Base-by-base conservation (phyloP, 2,797 vertebrate genomes). In the Lutjanus campechanus region DNA sequence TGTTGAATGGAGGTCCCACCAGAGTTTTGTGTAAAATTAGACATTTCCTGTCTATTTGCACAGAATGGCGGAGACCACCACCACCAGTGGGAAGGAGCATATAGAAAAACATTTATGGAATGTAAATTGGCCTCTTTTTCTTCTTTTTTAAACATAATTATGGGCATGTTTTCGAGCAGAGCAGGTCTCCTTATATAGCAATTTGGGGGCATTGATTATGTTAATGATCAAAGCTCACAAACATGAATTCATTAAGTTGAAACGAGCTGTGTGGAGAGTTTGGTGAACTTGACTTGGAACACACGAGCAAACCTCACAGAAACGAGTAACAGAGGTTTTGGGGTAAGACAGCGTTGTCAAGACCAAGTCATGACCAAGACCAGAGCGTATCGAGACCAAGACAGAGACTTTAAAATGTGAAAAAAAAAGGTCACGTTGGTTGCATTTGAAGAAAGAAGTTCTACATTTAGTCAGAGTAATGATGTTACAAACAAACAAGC, bases 1-100 rank as follows among this genome's bases (percentile, higher is more conserved):
- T 29, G 17, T 22, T 43, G 44, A 13, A 9, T 50, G 2, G 12
- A 1, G 68, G 36, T 20, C 49, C 51, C 36, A 41, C 19, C 8
- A 50, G 49, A 47, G 4, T 47, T 40, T 41, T 7, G 4, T 20
- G 47, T 5, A 10, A 20, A 54, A 54, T 44, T 8, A 56, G 41
- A 64, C 36, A 61, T 46, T 17, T 49, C 17, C 17, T 68, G 22
- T 68, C 19, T 69, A 5, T 61, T 68, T 60, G 13, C 17, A 58
- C 19, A 50, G 11, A 58, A 8, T n/a, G 3, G 16, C 5, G 41
- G 41, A 43, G 41, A 10, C 41, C 44, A 46, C 44, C 44, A 46
- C 44, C 44, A 13, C 13, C 44, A 36, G 25, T 20, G 19, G 13
- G 20, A 65, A 56, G 17, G 11, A n/a, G 17, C 22, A 25, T 17